Evolutionary conservation across 2,888 invertebrate species (phyloP).

Genomic region (Tribolium freemani): DNA sequence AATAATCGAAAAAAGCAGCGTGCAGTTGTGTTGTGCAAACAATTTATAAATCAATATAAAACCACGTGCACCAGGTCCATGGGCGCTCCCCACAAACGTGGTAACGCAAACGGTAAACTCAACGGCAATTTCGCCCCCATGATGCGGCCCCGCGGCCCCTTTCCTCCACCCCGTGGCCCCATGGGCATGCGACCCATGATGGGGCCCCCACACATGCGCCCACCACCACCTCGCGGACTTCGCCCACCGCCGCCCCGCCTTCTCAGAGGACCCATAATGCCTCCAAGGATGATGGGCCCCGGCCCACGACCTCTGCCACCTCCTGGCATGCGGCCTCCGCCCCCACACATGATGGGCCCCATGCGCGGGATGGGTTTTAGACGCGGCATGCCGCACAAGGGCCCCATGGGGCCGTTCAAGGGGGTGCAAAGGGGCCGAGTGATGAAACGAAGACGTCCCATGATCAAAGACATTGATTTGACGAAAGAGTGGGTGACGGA

Average conservation of each 20-base stretch:
- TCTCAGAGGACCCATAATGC: conserved; percentile 51
- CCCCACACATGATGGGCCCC: conserved; percentile 56
- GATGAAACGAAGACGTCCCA: conserved; percentile 56
- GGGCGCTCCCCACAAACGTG: conserved; percentile 57
- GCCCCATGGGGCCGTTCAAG: conserved; percentile 50
- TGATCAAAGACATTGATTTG: conserved; percentile 63
- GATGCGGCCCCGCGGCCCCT: conserved; percentile 49
- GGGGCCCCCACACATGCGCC: conserved; percentile 51
- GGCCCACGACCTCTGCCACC: conserved; percentile 53
- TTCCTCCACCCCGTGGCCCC: conserved; percentile 53
- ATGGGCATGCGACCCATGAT: conserved; percentile 58
- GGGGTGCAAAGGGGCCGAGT: conserved; percentile 60
- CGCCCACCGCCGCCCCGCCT: conserved; percentile 46
- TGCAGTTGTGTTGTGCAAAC: conserved; percentile 21
- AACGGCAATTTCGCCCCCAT: conserved; percentile 52
- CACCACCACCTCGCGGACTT: conserved; percentile 44
- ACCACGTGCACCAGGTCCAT: conserved; percentile 42
- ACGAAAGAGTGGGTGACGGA: conserved; percentile 74
- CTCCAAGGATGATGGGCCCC: conserved; percentile 47
- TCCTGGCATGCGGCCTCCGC: conserved; percentile 56
- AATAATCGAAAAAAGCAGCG: not conserved
- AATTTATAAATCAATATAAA: not conserved
- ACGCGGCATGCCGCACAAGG: conserved; percentile 46
- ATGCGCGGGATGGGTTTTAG: conserved; percentile 47
- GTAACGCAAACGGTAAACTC: conserved; percentile 50